Evolutionary conservation across 2,888 invertebrate genomes (phyloP).

Genomic region (Epirrita christyi): DNA sequence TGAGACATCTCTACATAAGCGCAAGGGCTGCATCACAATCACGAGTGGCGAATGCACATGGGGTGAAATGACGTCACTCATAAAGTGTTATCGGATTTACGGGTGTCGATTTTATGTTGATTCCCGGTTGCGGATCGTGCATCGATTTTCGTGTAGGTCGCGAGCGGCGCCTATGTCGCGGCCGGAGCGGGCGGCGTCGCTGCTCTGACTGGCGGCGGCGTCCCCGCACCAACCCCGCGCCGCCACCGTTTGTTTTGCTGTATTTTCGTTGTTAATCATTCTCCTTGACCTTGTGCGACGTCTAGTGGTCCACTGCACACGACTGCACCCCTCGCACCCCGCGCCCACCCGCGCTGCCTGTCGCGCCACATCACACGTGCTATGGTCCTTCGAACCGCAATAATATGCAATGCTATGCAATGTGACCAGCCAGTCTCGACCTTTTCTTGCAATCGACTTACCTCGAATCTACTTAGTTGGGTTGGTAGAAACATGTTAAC

Average conservation of each 20-base stretch:
- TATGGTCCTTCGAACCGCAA: constrained; percentile 46
- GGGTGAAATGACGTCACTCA: constrained; percentile 61
- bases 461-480: constrained; percentile 16
- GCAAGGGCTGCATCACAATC: constrained; percentile 63
- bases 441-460: constrained; percentile 44
- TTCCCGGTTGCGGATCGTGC: constrained; percentile 79
- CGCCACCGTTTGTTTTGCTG: constrained; percentile 83
- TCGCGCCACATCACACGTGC: constrained; percentile 78
- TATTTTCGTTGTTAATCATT: constrained; percentile 86
- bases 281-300: constrained; percentile 85
- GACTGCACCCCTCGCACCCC: constrained; percentile 78
- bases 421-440: constrained; percentile 43
- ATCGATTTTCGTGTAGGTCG: constrained; percentile 80
- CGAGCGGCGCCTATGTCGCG: constrained; percentile 73
- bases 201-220: constrained; percentile 77
- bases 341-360: constrained; percentile 68
- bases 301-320: constrained; percentile 84
- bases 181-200: constrained; percentile 77
- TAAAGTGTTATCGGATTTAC: constrained; percentile 64
- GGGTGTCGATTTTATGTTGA: constrained; percentile 59
- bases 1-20: constrained; percentile 53
- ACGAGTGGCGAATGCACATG: constrained; percentile 59
- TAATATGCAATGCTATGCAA: constrained; percentile 44
- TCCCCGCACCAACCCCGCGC: constrained; percentile 69
- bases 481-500: no score